Evolutionary conservation across 2,113 vertebrate species (phyloP).

Genomic region (Ptychochromis oligacanthus): DNA sequence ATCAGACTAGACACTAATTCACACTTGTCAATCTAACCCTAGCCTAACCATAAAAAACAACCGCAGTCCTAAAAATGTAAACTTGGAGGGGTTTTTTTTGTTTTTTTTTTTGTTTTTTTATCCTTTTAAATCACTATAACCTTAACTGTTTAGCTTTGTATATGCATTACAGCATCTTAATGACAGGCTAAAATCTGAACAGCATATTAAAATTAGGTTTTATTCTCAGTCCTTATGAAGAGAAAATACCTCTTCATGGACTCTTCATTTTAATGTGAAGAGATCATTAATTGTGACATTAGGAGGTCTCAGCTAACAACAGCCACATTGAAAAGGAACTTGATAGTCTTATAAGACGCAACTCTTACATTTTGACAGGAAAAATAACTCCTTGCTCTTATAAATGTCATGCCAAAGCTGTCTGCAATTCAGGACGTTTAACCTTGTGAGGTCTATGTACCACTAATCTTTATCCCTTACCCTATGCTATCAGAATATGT

Average conservation of each 20-base stretch:
- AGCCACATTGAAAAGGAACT: neutral
- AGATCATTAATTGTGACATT: neutral
- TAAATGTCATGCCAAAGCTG: neutral
- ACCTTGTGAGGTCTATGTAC: neutral
- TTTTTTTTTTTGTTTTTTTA: too few relatives aligned
- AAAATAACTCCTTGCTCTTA: neutral
- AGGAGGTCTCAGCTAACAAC: neutral
- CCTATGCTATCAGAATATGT: neutral
- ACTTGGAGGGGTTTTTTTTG: neutral
- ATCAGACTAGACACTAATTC: slow-evolving; percentile 3
- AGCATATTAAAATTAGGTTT: neutral
- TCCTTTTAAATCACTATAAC: neutral
- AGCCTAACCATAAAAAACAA: neutral
- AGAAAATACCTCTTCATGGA: neutral
- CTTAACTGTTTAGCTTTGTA: neutral
- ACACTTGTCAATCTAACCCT: neutral
- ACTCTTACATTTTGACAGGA: neutral
- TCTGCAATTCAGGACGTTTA: neutral
- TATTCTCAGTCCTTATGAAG: neutral
- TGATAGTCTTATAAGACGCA: neutral
- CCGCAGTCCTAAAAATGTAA: neutral
- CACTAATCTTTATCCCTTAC: neutral
- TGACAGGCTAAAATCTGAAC: neutral
- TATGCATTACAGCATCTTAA: neutral
- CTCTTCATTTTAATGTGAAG: neutral